Percentiles rank a stretch among this genome's conserved stretches.
phyloP scores from a whole-genome alignment of 2,888 invertebrate genomes.

The Eupithecia subumbrata region DNA sequence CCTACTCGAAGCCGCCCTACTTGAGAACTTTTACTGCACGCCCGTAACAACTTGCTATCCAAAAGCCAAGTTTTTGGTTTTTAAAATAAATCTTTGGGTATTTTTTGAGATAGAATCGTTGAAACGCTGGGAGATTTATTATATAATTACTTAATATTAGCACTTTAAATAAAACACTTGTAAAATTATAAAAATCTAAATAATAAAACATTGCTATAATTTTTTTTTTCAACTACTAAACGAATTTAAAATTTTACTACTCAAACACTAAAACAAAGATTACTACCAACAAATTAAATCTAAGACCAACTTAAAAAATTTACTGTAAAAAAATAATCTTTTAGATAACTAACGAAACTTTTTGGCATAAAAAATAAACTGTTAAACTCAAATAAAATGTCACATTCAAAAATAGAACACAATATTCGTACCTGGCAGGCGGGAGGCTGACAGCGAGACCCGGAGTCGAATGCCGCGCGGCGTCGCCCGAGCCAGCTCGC shows the following conservation, averaged over 20 bases:
- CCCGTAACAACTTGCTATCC: constrained; percentile 15
- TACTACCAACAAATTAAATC: neutral
- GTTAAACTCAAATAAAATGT: constrained; percentile 12
- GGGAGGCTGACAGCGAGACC: constrained; percentile 60
- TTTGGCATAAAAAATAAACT: constrained; percentile 9
- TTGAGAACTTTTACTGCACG: constrained; percentile 30
- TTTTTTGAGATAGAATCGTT: neutral
- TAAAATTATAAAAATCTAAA: too few species aligned
- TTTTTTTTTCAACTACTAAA: neutral
- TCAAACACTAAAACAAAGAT: neutral
- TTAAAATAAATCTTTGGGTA: neutral
- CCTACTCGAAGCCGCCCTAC: constrained; percentile 25
- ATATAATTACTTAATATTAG: neutral
- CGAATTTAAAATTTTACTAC: neutral
- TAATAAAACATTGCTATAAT: too few species aligned
- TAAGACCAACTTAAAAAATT: neutral
- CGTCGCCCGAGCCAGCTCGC: constrained; percentile 50
- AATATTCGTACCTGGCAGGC: constrained; percentile 46
- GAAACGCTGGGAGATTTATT: neutral
- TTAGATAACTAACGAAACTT: neutral
- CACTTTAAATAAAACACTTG: neutral
- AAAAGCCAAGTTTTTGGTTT: constrained; percentile 11
- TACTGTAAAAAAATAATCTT: neutral
- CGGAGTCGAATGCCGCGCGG: constrained; percentile 72
- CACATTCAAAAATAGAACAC: constrained; percentile 32